phyloP scores from a whole-genome alignment of 2,113 vertebrate genomes.

The Lepidothrix coronata region DNA sequence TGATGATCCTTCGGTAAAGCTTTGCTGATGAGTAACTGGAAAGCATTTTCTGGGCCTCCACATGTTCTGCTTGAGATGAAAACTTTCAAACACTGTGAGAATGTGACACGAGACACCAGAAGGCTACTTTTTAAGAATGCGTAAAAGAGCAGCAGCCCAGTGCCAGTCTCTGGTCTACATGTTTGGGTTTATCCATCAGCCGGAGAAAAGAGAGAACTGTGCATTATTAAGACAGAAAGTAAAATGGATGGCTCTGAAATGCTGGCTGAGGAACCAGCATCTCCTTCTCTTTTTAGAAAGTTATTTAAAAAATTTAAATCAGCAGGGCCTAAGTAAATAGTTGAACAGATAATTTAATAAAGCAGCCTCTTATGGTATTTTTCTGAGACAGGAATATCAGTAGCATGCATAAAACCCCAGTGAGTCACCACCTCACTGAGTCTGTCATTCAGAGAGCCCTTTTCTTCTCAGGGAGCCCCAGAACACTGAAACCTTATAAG shows the following conservation, averaged over 20 bases:
- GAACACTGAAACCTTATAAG: background rate
- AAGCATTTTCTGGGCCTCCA: background rate
- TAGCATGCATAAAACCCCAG: background rate
- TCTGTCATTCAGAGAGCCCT: background rate
- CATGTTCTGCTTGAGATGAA: background rate
- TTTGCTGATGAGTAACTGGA: background rate
- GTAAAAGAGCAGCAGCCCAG: background rate
- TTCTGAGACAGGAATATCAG: conserved; percentile 27
- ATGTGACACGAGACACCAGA: background rate
- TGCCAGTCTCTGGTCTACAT: background rate
- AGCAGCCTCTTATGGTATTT: conserved; percentile 44
- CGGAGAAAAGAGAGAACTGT: background rate
- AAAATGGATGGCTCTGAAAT: background rate
- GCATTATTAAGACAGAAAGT: background rate
- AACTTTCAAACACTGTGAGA: background rate
- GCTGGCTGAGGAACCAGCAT: background rate
- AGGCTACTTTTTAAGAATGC: background rate
- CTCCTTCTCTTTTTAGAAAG: conserved; percentile 51
- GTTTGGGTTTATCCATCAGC: background rate
- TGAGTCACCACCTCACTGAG: background rate
- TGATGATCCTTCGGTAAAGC: background rate
- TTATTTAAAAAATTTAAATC: conserved; percentile 56
- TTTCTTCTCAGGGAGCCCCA: background rate
- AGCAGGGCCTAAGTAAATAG: conserved; percentile 16
- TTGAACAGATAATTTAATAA: conserved; percentile 44